These are phyloP conservation scores for Sialis fuliginosa DNA, from an alignment of 2,888 invertebrate species.

Conservation along the genomic window DNA sequence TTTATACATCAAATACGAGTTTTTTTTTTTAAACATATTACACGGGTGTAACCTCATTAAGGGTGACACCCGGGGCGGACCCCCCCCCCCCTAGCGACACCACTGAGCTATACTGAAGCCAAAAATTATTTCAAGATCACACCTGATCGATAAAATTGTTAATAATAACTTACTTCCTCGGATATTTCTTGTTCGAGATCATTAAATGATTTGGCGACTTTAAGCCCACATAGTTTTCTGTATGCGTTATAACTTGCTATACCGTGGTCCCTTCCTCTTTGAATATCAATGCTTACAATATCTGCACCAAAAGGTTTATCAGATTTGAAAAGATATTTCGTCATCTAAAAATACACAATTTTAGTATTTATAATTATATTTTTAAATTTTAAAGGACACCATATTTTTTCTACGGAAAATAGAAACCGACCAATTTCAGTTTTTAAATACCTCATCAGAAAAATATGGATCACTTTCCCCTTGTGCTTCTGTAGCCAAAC, in stretches of 20 bases:
- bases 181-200: neutral
- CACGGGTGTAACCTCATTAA: too few relatives aligned
- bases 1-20: too few relatives aligned
- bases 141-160: neutral
- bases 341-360: neutral
- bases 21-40: too few relatives aligned
- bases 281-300: constrained; percentile 1
- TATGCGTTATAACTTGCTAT: neutral
- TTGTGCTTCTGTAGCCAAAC: neutral
- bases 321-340: neutral
- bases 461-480: neutral
- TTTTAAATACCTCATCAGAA: neutral
- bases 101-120: too few relatives aligned
- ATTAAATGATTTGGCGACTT: neutral
- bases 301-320: neutral
- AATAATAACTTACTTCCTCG: neutral
- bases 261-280: neutral
- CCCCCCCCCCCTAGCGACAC: too few relatives aligned
- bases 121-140: too few relatives aligned
- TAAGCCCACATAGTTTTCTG: neutral
- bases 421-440: neutral
- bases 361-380: neutral
- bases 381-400: neutral
- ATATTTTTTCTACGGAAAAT: neutral
- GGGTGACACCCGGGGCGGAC: too few relatives aligned